These are phyloP conservation scores for Brachionus asplanchnoidis DNA, from an alignment of 1,140 invertebrate species.

Conservation along the genomic window DNA sequence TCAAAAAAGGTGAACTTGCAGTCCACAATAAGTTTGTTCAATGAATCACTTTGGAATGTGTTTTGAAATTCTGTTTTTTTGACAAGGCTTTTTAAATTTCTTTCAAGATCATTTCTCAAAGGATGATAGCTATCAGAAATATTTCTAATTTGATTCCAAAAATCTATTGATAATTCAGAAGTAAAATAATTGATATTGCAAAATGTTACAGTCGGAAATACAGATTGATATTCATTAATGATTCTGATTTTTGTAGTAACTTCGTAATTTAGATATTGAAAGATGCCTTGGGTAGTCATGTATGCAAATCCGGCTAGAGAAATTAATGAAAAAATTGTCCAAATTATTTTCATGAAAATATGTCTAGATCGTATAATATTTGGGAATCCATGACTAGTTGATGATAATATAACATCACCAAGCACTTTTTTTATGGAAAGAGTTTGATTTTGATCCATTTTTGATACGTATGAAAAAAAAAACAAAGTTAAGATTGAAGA, in stretches of 20 bases:
- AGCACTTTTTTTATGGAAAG: too few relatives aligned
- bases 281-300: background rate
- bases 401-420: too few relatives aligned
- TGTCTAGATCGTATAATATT: background rate
- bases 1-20: background rate
- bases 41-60: background rate
- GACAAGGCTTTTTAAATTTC: background rate
- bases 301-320: background rate
- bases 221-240: background rate
- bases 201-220: background rate
- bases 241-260: background rate
- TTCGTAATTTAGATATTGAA: background rate
- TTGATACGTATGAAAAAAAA: too few relatives aligned
- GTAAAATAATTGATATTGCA: background rate
- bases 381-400: background rate
- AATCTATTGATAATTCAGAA: background rate
- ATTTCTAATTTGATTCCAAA: background rate
- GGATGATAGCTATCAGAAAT: background rate
- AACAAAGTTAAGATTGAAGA: too few relatives aligned
- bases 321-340: background rate
- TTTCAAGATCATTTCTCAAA: background rate
- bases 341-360: background rate
- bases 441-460: too few relatives aligned
- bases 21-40: background rate
- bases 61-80: background rate